Evolutionary conservation across 2,113 vertebrate genomes (phyloP).

Genomic region (Nerophis lumbriciformis): DNA sequence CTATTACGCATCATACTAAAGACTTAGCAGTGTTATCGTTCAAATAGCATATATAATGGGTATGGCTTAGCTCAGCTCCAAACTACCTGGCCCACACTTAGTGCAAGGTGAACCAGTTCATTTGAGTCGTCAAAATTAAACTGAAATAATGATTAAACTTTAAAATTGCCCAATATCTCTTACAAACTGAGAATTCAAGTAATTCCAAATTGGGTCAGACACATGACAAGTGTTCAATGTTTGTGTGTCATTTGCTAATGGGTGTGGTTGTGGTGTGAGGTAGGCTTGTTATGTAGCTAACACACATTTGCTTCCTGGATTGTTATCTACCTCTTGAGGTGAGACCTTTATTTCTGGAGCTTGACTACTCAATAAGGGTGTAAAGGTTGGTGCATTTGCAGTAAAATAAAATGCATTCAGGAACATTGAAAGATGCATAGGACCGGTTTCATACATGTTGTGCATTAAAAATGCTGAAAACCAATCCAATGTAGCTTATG

Average conservation of each 20-base stretch:
- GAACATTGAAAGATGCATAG: no score
- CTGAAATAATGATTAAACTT: background rate
- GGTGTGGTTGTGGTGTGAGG: constrained; percentile 30
- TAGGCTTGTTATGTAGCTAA: background rate
- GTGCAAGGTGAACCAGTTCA: background rate
- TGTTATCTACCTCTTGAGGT: background rate
- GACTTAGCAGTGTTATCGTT: background rate
- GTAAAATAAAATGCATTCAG: no score
- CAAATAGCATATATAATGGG: no score
- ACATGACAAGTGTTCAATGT: background rate
- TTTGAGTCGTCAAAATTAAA: background rate
- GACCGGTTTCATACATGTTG: no score
- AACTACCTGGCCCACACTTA: background rate
- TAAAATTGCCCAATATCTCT: background rate
- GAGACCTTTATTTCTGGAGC: background rate
- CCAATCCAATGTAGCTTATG: no score
- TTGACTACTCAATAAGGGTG: no score
- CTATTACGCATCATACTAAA: no score
- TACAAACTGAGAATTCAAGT: background rate
- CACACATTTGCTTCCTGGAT: constrained; percentile 25
- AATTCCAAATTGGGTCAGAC: background rate
- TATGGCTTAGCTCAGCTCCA: background rate
- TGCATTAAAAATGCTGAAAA: no score
- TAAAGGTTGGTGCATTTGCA: no score
- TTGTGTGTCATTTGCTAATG: background rate